Percentiles rank a stretch among this genome's conserved stretches.
phyloP scores from a whole-genome alignment of 2,888 invertebrate species.

The Lycia hirtaria region DNA sequence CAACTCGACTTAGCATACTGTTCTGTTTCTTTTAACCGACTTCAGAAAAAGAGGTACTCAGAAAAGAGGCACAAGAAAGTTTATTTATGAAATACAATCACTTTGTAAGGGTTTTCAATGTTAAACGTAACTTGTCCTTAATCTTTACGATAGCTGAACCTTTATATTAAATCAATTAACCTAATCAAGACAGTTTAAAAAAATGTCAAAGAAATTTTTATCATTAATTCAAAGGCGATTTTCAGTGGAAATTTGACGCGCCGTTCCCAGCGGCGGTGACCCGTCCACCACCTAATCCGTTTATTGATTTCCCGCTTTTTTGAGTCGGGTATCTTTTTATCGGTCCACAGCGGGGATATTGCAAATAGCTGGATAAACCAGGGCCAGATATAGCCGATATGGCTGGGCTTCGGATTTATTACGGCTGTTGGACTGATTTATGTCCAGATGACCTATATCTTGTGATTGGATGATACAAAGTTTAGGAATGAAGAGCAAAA shows the following conservation, averaged over 20 bases:
- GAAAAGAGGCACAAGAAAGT: too few species aligned
- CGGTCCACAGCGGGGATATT: slow-evolving; percentile 31
- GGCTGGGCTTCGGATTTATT: slow-evolving; percentile 30
- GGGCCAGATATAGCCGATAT: slow-evolving; percentile 38
- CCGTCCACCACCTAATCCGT: slow-evolving; percentile 42
- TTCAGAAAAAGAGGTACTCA: too few species aligned
- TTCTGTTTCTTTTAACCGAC: too few species aligned
- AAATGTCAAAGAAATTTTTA: neutral
- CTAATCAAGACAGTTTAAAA: too few species aligned
- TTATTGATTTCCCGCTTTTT: slow-evolving; percentile 46
- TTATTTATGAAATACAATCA: too few species aligned
- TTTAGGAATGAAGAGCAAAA: slow-evolving; percentile 22
- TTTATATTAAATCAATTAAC: too few species aligned
- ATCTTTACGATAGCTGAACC: too few species aligned
- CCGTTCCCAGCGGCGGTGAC: slow-evolving; percentile 15
- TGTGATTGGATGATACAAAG: slow-evolving; percentile 34
- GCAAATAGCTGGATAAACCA: slow-evolving; percentile 35
- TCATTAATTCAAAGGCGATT: neutral
- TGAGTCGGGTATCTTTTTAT: slow-evolving; percentile 42
- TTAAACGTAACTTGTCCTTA: too few species aligned
- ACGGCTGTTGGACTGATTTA: slow-evolving; percentile 34
- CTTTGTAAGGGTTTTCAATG: too few species aligned
- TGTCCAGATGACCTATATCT: slow-evolving; percentile 33
- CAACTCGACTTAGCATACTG: too few species aligned
- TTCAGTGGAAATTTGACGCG: slow-evolving; percentile 7